Percentiles rank a stretch among this genome's conserved stretches.
Evolutionary conservation across 2,113 vertebrate genomes (phyloP).

Genomic region (Peromyscus leucopus): DNA sequence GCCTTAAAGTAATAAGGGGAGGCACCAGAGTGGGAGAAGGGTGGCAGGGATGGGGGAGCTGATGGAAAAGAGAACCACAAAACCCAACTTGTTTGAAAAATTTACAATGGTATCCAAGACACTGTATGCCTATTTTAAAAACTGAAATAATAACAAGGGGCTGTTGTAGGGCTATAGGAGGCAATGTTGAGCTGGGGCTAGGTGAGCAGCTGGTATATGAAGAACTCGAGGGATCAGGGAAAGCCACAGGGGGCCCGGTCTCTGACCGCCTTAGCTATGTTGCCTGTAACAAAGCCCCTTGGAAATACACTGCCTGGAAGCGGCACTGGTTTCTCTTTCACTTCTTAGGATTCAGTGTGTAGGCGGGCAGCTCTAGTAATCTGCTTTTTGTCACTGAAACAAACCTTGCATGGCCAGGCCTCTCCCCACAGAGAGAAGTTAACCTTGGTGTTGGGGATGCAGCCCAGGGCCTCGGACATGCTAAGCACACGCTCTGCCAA

Average conservation of each 20-base stretch:
- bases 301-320: neutral
- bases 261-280: neutral
- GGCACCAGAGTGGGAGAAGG: neutral
- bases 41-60: neutral
- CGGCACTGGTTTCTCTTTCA: neutral
- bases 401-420: neutral
- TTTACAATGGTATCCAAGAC: neutral
- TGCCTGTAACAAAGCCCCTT: neutral
- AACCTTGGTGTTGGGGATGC: neutral
- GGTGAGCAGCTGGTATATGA: neutral
- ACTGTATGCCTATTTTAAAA: neutral
- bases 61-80: neutral
- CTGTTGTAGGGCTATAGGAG: neutral
- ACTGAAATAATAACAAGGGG: neutral
- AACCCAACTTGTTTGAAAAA: neutral
- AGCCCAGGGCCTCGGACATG: neutral
- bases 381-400: neutral
- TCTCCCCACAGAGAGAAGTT: neutral
- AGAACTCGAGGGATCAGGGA: neutral
- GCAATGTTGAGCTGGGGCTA: too few species aligned
- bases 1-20: neutral
- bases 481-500: neutral
- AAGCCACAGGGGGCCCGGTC: neutral
- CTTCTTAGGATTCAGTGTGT: neutral
- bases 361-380: neutral